A percentile compares a stretch with the other conserved stretches of the same genome.
phyloP scores from a whole-genome alignment of 35 echinoderm and acorn worm genomes.

The Nesometra sesokonis region DNA sequence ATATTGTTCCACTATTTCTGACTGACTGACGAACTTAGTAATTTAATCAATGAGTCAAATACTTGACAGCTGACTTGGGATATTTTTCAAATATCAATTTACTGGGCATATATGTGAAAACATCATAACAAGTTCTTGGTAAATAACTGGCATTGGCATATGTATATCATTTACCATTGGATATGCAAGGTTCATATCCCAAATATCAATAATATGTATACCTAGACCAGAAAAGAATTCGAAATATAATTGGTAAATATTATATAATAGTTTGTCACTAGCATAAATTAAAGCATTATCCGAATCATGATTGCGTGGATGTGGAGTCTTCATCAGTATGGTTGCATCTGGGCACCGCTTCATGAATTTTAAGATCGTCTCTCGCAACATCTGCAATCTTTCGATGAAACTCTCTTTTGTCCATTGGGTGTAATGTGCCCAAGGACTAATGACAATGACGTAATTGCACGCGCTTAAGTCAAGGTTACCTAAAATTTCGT shows the following conservation, averaged over 20 bases:
- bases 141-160: neutral
- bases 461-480: neutral
- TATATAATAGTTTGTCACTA: slow-evolving; percentile 10
- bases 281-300: neutral
- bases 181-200: slow-evolving; percentile 1
- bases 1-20: no score
- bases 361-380: slow-evolving; percentile 8
- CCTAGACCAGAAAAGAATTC: neutral
- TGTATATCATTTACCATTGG: neutral
- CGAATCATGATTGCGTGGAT: slow-evolving; percentile 3
- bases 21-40: no score
- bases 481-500: neutral
- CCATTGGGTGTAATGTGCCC: slow-evolving; percentile 38
- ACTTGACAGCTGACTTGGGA: no score
- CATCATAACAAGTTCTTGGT: neutral
- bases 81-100: no score
- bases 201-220: neutral
- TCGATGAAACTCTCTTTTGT: slow-evolving; percentile 6
- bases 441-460: slow-evolving; percentile 24
- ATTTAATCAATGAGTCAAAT: no score
- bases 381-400: neutral
- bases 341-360: slow-evolving; percentile 7
- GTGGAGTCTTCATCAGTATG: slow-evolving; percentile 21
- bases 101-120: slow-evolving; percentile 1
- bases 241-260: neutral